A percentile compares a stretch with the other conserved stretches of the same genome.
Conservation (phyloP, 2,113 vertebrate species). For the Mystacornis crossleyi region DNA sequence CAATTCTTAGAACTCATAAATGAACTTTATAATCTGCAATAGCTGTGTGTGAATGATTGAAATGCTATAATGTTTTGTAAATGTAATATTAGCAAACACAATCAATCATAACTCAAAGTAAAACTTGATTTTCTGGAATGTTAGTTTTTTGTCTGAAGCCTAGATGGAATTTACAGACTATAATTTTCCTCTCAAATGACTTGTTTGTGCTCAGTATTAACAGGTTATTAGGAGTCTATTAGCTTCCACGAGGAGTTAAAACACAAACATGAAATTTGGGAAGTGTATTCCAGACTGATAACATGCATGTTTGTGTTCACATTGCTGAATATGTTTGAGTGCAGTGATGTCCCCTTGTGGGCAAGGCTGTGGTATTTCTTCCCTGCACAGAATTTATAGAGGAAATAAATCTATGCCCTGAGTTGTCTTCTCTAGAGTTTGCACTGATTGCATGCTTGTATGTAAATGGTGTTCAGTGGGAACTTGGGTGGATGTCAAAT, state of each 20-base stretch:
- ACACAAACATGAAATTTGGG: neutral
- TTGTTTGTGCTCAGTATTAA: neutral
- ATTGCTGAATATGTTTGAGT: neutral
- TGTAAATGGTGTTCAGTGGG: neutral
- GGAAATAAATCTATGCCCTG: neutral
- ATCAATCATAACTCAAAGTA: neutral
- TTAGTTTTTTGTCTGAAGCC: neutral
- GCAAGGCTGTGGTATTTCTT: neutral
- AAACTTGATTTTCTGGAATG: conserved; percentile 13
- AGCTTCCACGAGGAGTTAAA: neutral
- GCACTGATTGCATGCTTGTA: neutral
- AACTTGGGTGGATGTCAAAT: neutral
- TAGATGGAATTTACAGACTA: neutral
- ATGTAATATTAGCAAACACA: neutral
- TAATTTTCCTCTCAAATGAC: neutral
- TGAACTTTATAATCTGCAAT: neutral
- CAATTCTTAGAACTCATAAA: neutral
- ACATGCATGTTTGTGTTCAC: neutral
- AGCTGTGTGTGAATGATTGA: neutral
- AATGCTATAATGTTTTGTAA: neutral
- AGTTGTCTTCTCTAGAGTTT: neutral
- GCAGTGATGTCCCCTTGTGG: neutral
- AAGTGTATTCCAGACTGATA: neutral
- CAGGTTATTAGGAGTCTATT: neutral
- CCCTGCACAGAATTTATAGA: neutral